Conservation (phyloP, 2,113 vertebrate species). For the Blennius ocellaris region DNA sequence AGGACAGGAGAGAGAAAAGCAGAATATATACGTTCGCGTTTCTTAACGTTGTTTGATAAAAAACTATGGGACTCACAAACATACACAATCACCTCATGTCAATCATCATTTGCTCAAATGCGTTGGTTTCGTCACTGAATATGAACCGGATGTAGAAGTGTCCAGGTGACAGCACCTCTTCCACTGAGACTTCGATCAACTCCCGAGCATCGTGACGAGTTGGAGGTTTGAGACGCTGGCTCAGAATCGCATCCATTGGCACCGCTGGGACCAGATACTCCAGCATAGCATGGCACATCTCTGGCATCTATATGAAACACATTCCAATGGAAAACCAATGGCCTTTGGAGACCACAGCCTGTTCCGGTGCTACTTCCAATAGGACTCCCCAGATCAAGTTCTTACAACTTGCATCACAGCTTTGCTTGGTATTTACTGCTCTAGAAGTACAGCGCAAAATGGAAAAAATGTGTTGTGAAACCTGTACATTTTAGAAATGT, state of each 20-base stretch:
- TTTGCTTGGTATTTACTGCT: no score
- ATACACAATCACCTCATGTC: conserved; percentile 88
- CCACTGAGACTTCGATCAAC: conserved; percentile 86
- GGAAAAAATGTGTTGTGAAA: no score
- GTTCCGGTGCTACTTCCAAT: no score
- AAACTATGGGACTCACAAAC: not conserved
- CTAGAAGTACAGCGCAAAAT: no score
- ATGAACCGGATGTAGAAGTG: conserved; percentile 89
- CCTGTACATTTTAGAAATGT: no score
- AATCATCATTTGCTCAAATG: conserved; percentile 91
- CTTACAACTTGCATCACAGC: no score
- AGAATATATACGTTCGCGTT: not conserved
- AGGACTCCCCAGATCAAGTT: no score
- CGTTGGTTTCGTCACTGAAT: conserved; percentile 77
- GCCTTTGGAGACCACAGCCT: not conserved
- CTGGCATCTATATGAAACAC: conserved; percentile 59
- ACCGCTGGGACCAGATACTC: conserved; percentile 63
- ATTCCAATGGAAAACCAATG: not conserved
- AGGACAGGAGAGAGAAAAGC: not conserved
- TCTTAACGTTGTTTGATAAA: not conserved
- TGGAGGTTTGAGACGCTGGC: conserved; percentile 83
- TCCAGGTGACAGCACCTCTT: conserved; percentile 85
- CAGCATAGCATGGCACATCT: conserved; percentile 53
- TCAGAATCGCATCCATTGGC: conserved; percentile 87
- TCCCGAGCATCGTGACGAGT: conserved; percentile 70